A percentile compares a stretch with the other conserved stretches of the same genome.
Evolutionary conservation across 2,113 vertebrate genomes (phyloP).

Genomic region (Myrmecophaga tridactyla): DNA sequence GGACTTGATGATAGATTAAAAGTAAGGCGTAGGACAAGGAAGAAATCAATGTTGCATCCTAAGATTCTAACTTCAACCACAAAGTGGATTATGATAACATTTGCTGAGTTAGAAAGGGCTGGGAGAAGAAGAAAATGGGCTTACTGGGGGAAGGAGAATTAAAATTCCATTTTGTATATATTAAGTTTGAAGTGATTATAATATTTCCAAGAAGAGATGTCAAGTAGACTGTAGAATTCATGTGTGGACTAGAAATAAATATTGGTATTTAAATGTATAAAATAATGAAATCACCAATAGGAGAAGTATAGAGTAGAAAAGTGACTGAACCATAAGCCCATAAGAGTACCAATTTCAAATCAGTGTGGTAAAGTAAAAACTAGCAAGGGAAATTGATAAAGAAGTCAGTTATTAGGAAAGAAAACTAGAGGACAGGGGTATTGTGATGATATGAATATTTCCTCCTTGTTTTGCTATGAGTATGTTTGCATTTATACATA

Average conservation of each 20-base stretch:
- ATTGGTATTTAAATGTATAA: no score
- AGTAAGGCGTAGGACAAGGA: neutral
- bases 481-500: no score
- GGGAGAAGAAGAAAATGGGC: neutral
- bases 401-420: no score
- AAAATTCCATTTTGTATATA: neutral
- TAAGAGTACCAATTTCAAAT: no score
- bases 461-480: no score
- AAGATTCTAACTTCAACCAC: neutral
- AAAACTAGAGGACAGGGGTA: no score
- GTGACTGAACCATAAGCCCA: no score
- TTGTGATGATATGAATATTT: no score
- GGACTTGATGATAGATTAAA: neutral
- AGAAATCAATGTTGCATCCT: neutral
- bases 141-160: neutral
- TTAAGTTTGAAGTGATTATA: neutral
- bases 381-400: no score
- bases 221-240: neutral
- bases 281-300: neutral
- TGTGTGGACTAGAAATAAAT: no score
- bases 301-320: neutral
- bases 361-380: no score
- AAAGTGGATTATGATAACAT: neutral
- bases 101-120: neutral
- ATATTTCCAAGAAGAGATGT: neutral